Evolutionary conservation across 2,888 invertebrate genomes (phyloP).

Genomic region (Habroteleia sp.): DNA sequence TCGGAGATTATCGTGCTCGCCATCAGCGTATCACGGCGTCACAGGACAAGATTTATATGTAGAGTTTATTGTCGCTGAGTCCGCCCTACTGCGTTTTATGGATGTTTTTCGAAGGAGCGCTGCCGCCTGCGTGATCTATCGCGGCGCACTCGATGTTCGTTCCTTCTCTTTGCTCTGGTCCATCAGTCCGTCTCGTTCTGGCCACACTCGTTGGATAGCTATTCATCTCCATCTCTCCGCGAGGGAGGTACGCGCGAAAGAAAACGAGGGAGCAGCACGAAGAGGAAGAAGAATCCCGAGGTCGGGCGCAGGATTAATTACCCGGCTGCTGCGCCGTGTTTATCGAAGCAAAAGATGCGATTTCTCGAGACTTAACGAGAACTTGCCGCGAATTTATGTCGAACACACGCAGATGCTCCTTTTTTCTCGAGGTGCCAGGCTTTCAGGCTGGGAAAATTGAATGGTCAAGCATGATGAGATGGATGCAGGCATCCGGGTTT

Average conservation of each 20-base stretch:
- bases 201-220: conserved; percentile 43
- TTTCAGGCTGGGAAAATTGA: conserved; percentile 23
- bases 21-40: conserved; percentile 82
- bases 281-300: conserved; percentile 58
- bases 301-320: conserved; percentile 61
- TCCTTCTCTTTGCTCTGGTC: conserved; percentile 42
- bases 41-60: conserved; percentile 81
- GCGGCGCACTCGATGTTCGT: conserved; percentile 66
- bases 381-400: conserved; percentile 58
- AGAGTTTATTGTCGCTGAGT: conserved; percentile 82
- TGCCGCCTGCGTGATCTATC: conserved; percentile 81
- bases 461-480: conserved; percentile 9
- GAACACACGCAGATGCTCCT: conserved; percentile 31
- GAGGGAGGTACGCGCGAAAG: conserved; percentile 40
- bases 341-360: conserved; percentile 63
- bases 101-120: conserved; percentile 81
- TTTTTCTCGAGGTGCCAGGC: conserved; percentile 10
- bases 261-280: conserved; percentile 50
- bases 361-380: conserved; percentile 56
- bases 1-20: conserved; percentile 81
- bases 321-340: conserved; percentile 60
- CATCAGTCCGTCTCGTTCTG: conserved; percentile 60
- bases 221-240: conserved; percentile 47
- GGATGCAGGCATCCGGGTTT: neutral
- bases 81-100: conserved; percentile 82